These are phyloP conservation scores for Prunella fulvescens DNA, from an alignment of 2,113 vertebrate species.

Conservation along the genomic window DNA sequence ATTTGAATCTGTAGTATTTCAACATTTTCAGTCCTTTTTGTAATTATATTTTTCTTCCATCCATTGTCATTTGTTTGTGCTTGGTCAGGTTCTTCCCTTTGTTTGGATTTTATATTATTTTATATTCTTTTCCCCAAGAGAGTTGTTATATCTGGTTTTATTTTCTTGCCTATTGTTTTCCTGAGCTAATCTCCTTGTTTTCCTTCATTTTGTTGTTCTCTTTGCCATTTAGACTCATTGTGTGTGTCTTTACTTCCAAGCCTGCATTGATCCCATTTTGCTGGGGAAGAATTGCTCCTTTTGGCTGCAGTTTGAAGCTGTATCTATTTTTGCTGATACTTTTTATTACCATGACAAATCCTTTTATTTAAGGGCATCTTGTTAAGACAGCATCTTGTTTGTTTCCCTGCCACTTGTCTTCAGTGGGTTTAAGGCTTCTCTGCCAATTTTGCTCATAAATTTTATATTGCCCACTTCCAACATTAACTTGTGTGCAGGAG, in stretches of 20 bases:
- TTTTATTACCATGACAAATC: background rate
- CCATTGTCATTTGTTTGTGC: background rate
- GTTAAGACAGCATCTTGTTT: background rate
- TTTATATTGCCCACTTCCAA: background rate
- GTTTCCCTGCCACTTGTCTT: background rate
- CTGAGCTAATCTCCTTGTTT: constrained; percentile 17
- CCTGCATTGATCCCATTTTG: background rate
- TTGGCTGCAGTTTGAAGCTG: background rate
- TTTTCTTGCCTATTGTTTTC: constrained; percentile 3
- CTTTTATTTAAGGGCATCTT: background rate
- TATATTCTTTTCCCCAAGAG: background rate
- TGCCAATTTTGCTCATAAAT: background rate
- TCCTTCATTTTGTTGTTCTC: background rate
- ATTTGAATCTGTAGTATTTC: background rate
- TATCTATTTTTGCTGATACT: background rate
- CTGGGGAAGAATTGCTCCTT: background rate
- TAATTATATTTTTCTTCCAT: background rate
- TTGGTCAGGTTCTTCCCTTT: background rate
- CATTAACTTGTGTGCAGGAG: background rate
- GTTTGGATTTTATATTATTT: background rate
- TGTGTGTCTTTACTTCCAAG: background rate
- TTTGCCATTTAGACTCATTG: background rate
- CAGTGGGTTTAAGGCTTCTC: background rate
- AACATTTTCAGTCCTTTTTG: background rate
- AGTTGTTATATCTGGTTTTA: background rate